Base-by-base conservation (phyloP, 2,888 invertebrate genomes). In the Helobdella robusta region DNA sequence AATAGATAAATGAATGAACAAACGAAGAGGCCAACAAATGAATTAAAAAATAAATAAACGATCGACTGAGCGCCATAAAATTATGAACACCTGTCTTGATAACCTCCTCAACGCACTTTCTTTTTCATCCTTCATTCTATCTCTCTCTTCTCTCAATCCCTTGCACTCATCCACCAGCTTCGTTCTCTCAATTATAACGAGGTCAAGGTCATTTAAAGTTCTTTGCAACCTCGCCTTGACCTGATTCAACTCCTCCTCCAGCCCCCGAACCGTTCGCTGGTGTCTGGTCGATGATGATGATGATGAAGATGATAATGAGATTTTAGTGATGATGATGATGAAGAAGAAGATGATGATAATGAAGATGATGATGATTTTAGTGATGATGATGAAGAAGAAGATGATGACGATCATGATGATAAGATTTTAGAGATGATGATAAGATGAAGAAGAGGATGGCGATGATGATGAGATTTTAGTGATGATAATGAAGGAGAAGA, bases 81-180 rank as follows among this genome's bases (percentile, higher is more conserved):
- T n/a, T n/a, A n/a, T n/a, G n/a, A n/a, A n/a, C n/a, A 56, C 56
- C 56, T 56, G 56, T 28, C 32, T 56, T n/a, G 56, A 56, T 30
- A 56, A 32, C 8, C 32, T 28, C n/a, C 56, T n/a, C 28, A 56
- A n/a, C 8, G 56, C 20, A 30, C 30, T 32, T 30, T 56, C 56
- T 28, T 56, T 56, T 28, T 56, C 32, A 32, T 32, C n/a, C 32
- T 56, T 32, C 56, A 56, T 30, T 18, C 32, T 56, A 8, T 30
- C n/a, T n/a, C 28, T 8, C n/a, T 25, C 11, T 3, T 56, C 28
- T 20, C 32, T 56, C 56, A 56, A 8, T 4, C 32, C 28, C n/a
- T 30, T 30, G n/a, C 28, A 28, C 28, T 56, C 56, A 5, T 28
- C 8, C 8, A 56, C 4, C 6, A 32, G 32, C 25, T 30, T 30